Base-by-base conservation (phyloP, 2,797 vertebrate genomes). In the Leptatherina wallacei region DNA sequence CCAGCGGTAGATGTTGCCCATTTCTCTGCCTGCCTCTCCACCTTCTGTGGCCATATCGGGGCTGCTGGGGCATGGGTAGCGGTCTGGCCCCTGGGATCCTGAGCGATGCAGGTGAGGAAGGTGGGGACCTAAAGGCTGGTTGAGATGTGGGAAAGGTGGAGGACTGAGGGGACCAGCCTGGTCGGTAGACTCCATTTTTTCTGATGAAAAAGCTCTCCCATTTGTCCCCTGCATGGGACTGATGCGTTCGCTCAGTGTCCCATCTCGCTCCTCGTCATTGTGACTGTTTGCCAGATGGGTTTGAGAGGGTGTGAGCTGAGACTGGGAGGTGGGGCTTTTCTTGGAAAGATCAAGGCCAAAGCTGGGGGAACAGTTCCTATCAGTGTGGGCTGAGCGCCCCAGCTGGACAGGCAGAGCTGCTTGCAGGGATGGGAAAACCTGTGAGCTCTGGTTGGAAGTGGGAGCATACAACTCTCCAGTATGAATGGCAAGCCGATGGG, bases 271-370 rank as follows among this genome's bases (percentile, higher is more conserved):
- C 65, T 96, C 95, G 6, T 96, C 96, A 3, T 83, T 95, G 84
- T 93, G 94, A 66, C 91, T 35, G 87, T 81, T 30, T 79, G 89
- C 86, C 94, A 93, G 87, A 92, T 89, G 85, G 91, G 85, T 88
- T 66, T 93, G 93, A 57, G 88, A 88, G 82, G 94, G 89, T 65
- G 86, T 92, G 91, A 88, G 93, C 89, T 95, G 88, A 0, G 95
- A 94, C 78, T 96, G 93, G 69, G 96, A 90, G 70, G 89, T 88
- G 78, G 97, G 98, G 87, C 98, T 99, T 92, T 98, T 98, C 91
- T 99, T 99, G 83, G 98, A 97, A 71, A 99, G 95, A 90, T 99
- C 98, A 36, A 99, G 95, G 91, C 98, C 98, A 6, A 95, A 97
- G 86, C 96, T 95, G 0, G 97, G 97, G 8, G 97, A 97, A 93